A percentile compares a stretch with the other conserved stretches of the same genome.
These are phyloP conservation scores for Zaprionus vittiger DNA, from an alignment of 1,140 invertebrate genomes.

Conservation along the genomic window DNA sequence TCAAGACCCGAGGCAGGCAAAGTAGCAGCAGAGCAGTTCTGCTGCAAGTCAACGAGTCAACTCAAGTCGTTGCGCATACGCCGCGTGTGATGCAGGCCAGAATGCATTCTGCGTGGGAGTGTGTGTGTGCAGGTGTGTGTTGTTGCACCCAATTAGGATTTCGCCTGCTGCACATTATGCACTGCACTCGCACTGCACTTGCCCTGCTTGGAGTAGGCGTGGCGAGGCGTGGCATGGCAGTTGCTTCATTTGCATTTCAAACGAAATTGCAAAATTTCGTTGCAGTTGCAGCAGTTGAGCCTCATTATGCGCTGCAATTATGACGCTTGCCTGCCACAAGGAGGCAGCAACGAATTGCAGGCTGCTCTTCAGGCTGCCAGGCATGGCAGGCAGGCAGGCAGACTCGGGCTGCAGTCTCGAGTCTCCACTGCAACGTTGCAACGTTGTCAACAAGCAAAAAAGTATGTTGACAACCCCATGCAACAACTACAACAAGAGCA, in stretches of 20 bases:
- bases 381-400: slow-evolving; percentile 11
- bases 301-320: slow-evolving; percentile 80
- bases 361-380: slow-evolving; percentile 56
- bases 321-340: slow-evolving; percentile 66
- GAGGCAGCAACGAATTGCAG: slow-evolving; percentile 58
- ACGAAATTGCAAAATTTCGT: slow-evolving; percentile 52
- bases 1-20: slow-evolving; percentile 14
- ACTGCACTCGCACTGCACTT: slow-evolving; percentile 46
- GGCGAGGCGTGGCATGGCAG: slow-evolving; percentile 58
- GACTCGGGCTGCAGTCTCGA: slow-evolving; percentile 39
- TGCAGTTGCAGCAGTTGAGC: slow-evolving; percentile 32
- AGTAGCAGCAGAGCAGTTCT: slow-evolving; percentile 7
- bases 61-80: slow-evolving; percentile 51
- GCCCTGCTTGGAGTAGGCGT: slow-evolving; percentile 31
- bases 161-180: slow-evolving; percentile 53
- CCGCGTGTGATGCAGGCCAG: slow-evolving; percentile 33
- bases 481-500: slow-evolving; percentile 31
- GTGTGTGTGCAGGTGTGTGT: slow-evolving; percentile 22
- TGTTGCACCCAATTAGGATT: slow-evolving; percentile 71
- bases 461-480: slow-evolving; percentile 69
- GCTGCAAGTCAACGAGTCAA: slow-evolving; percentile 21
- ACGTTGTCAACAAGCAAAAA: slow-evolving; percentile 68
- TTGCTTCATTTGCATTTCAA: slow-evolving; percentile 76
- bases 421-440: slow-evolving; percentile 4
- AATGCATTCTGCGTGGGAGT: not conserved